Evolutionary conservation across 2,797 vertebrate genomes (phyloP).

Genomic region (Spondyliosoma cantharus): DNA sequence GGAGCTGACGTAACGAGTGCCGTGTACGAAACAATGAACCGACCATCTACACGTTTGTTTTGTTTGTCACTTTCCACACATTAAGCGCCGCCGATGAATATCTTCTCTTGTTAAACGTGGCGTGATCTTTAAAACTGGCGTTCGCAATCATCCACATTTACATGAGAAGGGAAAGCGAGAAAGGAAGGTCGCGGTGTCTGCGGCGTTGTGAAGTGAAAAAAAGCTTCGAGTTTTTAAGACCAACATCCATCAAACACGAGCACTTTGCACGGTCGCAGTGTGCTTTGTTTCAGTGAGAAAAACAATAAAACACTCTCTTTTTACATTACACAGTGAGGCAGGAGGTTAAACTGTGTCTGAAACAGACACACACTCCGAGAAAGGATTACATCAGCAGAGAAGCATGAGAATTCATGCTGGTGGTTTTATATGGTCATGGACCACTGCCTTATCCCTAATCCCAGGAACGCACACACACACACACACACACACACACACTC

Average conservation of each 20-base stretch:
- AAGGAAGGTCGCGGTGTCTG: slow-evolving; percentile 10
- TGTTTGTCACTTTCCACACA: too few species aligned
- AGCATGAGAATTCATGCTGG: slow-evolving; percentile 70
- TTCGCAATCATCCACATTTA: not conserved
- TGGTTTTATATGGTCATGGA: slow-evolving; percentile 71
- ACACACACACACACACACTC: slow-evolving; percentile 49
- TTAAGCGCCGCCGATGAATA: too few species aligned
- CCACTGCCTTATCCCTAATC: slow-evolving; percentile 61
- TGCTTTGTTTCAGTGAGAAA: slow-evolving; percentile 11
- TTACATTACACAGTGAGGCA: slow-evolving; percentile 43
- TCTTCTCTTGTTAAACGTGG: too few species aligned
- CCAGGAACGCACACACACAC: slow-evolving; percentile 37
- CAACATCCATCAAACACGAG: slow-evolving; percentile 58
- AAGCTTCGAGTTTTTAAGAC: slow-evolving; percentile 59
- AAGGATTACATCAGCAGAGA: slow-evolving; percentile 70
- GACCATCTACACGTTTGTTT: too few species aligned
- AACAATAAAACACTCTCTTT: slow-evolving; percentile 25
- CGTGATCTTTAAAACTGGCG: too few species aligned
- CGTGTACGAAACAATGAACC: too few species aligned
- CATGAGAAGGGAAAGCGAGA: not conserved
- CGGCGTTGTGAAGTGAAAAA: slow-evolving; percentile 49
- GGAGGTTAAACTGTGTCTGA: slow-evolving; percentile 40
- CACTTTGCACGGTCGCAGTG: slow-evolving; percentile 27
- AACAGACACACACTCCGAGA: slow-evolving; percentile 36
- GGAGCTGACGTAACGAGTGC: too few species aligned